Percentiles rank a stretch among this genome's conserved stretches.
phyloP scores from a whole-genome alignment of 2,888 invertebrate species.

The Mythimna impura region DNA sequence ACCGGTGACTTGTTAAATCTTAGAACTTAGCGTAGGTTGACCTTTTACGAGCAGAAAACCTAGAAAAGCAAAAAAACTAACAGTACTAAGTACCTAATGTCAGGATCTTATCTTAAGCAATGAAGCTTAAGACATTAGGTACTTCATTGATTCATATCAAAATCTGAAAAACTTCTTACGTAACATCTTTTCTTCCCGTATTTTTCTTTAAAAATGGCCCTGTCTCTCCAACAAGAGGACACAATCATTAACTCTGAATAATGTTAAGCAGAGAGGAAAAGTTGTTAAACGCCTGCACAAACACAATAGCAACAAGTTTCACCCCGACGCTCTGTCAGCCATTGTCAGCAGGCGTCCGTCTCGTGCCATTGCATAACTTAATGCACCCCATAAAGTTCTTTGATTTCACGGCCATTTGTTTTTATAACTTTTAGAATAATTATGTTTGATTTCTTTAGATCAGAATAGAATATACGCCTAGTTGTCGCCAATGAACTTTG shows the following conservation, averaged over 20 bases:
- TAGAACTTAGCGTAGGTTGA: too few species aligned
- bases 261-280: slow-evolving; percentile 53
- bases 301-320: slow-evolving; percentile 74
- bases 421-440: slow-evolving; percentile 64
- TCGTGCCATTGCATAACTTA: slow-evolving; percentile 66
- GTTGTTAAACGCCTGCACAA: slow-evolving; percentile 74
- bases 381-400: slow-evolving; percentile 69
- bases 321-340: slow-evolving; percentile 53
- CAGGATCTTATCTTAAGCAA: not conserved
- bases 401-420: slow-evolving; percentile 78
- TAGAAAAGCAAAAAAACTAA: not conserved
- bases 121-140: not conserved
- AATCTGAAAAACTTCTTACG: slow-evolving; percentile 5
- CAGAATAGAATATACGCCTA: slow-evolving; percentile 10
- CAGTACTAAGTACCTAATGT: not conserved
- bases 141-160: slow-evolving; percentile 5
- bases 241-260: slow-evolving; percentile 53
- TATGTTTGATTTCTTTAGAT: slow-evolving; percentile 27
- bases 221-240: slow-evolving; percentile 33
- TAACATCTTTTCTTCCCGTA: slow-evolving; percentile 12
- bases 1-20: too few species aligned
- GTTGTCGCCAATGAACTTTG: slow-evolving; percentile 3
- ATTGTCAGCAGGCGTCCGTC: slow-evolving; percentile 67
- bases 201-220: slow-evolving; percentile 24
- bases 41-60: not conserved